Base-by-base conservation (phyloP, 2,797 vertebrate genomes). In the Scyliorhinus canicula region DNA sequence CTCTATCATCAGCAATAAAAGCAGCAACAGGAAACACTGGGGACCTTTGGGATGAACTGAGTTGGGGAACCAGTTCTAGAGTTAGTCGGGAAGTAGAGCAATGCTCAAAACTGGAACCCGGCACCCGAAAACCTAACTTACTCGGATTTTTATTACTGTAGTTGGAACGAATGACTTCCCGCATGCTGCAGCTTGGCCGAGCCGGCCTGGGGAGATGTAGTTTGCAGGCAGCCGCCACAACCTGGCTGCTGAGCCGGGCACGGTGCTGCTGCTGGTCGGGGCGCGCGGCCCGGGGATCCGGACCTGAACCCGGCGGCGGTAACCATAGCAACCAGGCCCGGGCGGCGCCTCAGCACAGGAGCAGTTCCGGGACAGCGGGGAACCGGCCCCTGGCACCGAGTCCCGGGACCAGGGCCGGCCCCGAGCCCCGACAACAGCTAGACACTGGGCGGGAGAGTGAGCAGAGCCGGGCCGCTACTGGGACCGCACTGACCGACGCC, bases 401-500 rank as follows among this genome's bases (percentile, higher is more conserved):
- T n/a, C n/a, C n/a, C n/a, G n/a, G 65, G 2, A 0, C 40, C 4
- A 94, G 88, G 2, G 69, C 55, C 35, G 95, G 95, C 21, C 65
- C 95, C 95, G 95, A 86, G 90, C 3, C 85, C 5, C 40, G 84
- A 40, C 31, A 71, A 5, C 35, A 19, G 47, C 60, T 2, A 1
- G 35, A 12, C 63, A 26, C 91, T 7, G 63, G 6, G 14, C 82
- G 44, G 35, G 40, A 69, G 14, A 71, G 0, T 35, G 93, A 93
- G 44, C 44, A 14, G 47, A 57, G 12, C 1, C 31, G 60, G 95
- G 4, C 60, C 88, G 44, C 88, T 31, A 50, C 93, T 95, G 79
- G 40, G 88, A 14, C 95, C 91, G 74, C 88, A 0, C 16, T 28
- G 16, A 67, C 6, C 4, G 98, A 98, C 88, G 97, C 97, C 3